Evolutionary conservation across 2,888 invertebrate species (phyloP), one percentile per base, ranked within the genome.

Genomic region (Drosophila paramelanica): DNA sequence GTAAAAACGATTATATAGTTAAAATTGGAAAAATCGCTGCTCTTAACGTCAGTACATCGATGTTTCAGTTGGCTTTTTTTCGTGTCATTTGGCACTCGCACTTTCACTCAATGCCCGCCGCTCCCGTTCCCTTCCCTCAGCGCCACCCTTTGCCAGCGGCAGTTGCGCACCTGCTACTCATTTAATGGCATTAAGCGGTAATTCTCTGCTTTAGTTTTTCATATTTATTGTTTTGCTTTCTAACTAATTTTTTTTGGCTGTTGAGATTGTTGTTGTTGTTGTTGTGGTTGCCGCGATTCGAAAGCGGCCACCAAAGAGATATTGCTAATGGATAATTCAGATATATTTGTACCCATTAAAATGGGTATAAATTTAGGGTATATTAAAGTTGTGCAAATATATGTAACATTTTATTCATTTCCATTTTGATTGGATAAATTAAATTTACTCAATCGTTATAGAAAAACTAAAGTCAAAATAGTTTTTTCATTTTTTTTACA

Each of bases 151-250:
- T 20, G 7, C 14, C 13, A 25, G 13, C 5, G n/a, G 8, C 38
- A n/a, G 42, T 13, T 56, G 49, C 62, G 46, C 73, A 76, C 64
- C 76, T 76, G 74, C 65, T 62, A 56, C 74, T 74, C 69, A 59
- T 61, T 67, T 72, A 64, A 67, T 56, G 67, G 38, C 67, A 77
- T 65, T 78, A 70, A 72, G 61, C 61, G 56, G 65, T 71, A 78
- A 74, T 77, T 61, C 58, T 58, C 47, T 23, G 65, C 58, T 43
- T 73, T 77, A 51, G 58, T 52, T 68, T 56, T 71, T 56, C 56
- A 50, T 43, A 71, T 74, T 64, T 67, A 59, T 77, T 62, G 60
- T 64, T 58, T 76, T 73, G 69, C 68, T 77, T 68, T 77, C 73
- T 65, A 74, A 78, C 78, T 67, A 73, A 77, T 69, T 69, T 64